phyloP scores from a whole-genome alignment of 2,888 invertebrate genomes.

The Phanerotoma sp. region DNA sequence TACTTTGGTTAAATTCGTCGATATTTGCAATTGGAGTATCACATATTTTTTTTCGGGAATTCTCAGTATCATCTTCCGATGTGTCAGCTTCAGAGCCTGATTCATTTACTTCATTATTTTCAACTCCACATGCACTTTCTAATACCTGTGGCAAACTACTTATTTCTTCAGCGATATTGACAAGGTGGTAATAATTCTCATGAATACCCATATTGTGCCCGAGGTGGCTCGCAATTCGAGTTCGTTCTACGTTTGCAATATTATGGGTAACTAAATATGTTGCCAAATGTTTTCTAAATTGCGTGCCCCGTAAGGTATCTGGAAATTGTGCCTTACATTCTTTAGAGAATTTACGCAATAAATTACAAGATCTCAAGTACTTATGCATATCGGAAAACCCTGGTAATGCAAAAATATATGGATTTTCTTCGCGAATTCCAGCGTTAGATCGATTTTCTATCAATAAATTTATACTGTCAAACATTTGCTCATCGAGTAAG shows the following conservation, averaged over 20 bases:
- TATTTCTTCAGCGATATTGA: not conserved
- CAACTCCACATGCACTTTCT: not conserved
- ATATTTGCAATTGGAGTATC: no score
- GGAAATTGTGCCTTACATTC: conserved; percentile 29
- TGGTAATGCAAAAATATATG: conserved; percentile 23
- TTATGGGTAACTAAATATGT: conserved; percentile 10
- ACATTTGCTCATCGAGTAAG: conserved; percentile 14
- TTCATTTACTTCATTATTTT: no score
- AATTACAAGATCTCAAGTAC: conserved; percentile 27
- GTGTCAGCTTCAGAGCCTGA: no score
- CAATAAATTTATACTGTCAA: conserved; percentile 6
- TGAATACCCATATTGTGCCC: not conserved
- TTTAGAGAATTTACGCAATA: conserved; percentile 21
- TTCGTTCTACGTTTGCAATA: not conserved
- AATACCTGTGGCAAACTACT: not conserved
- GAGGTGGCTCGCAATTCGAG: not conserved
- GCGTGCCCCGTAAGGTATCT: conserved; percentile 26
- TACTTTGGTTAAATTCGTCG: no score
- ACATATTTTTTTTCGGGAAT: no score
- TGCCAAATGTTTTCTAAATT: conserved; percentile 33
- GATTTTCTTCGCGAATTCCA: conserved; percentile 18
- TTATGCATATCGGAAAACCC: conserved; percentile 14
- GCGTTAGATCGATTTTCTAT: conserved; percentile 11
- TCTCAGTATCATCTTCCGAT: no score
- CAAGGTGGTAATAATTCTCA: not conserved